Percentiles rank a stretch among this genome's conserved stretches.
phyloP scores from a whole-genome alignment of 2,797 vertebrate species.

The Craterocephalus amniculus region DNA sequence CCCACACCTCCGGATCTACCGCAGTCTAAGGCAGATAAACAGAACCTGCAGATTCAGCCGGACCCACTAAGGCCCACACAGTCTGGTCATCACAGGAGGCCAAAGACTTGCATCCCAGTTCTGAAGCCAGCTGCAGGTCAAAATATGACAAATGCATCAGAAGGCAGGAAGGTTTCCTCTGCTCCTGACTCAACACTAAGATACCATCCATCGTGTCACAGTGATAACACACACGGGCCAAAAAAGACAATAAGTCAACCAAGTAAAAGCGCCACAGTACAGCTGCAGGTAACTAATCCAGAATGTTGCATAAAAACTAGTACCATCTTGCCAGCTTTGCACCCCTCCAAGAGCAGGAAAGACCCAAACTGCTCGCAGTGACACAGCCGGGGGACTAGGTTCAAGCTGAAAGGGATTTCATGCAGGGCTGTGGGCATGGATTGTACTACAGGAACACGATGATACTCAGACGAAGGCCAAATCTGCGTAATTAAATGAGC shows the following conservation, averaged over 20 bases:
- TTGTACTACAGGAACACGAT: not conserved
- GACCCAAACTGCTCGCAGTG: conserved; percentile 75
- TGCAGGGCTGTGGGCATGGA: conserved; percentile 3
- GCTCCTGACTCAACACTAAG: conserved; percentile 1
- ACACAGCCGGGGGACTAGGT: conserved; percentile 64
- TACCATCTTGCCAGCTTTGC: conserved; percentile 13
- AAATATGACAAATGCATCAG: conserved; percentile 60
- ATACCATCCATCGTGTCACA: not conserved
- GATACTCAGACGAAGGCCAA: not conserved
- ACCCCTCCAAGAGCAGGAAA: conserved; percentile 57
- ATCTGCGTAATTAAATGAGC: not conserved
- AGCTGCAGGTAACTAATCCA: conserved; percentile 3
- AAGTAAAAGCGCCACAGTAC: conserved; percentile 39
- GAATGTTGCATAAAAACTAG: conserved; percentile 7
- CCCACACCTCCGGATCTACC: not conserved
- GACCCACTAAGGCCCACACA: not conserved
- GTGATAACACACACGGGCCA: not conserved
- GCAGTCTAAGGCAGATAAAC: not conserved
- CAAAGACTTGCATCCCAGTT: conserved; percentile 53
- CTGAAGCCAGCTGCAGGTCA: conserved; percentile 66
- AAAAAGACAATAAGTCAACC: conserved; percentile 24
- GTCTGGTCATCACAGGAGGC: conserved; percentile 22
- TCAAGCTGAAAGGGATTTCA: conserved; percentile 37
- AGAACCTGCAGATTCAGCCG: not conserved
- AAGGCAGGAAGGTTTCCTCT: conserved; percentile 60